Evolutionary conservation across 1,140 invertebrate genomes (phyloP), one percentile per base, ranked within the genome.

Genomic region (Drosophila kurseongensis): DNA sequence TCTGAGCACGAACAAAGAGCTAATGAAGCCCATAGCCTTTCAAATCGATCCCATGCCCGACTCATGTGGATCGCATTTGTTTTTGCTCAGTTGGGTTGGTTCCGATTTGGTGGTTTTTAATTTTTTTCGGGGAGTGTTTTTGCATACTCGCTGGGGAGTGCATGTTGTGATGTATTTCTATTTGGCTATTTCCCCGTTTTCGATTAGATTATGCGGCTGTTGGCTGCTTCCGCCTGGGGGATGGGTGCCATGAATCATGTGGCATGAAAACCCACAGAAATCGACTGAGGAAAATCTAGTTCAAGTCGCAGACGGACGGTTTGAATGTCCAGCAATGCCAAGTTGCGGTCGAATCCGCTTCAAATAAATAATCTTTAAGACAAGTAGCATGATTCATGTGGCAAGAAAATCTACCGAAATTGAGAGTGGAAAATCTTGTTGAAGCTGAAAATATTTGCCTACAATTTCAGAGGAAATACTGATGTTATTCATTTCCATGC

Each of bases 51-150:
- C 38, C 48, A 27, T 16, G 40, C 8, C 40, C 40, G 27, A 40
- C 41, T 12, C 51, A 69, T 57, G 41, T 71, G 52, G 36, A 42
- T 71, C 36, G 68, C 18, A 58, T 71, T 71, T 48, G 68, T 50
- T 36, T 71, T 48, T 9, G 51, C 35, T 23, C 23, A 71, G 42
- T 18, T 71, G 65, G 65, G 5, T 71, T 50, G 67, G 67, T 71
- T 71, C 65, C 67, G 67, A 71, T 69, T 68, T 63, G 38, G 9
- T 51, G 63, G 63, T 36, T 67, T 51, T 38, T 29, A 41, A 41
- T 48, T 61, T 29, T 18, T 65, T 66, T 72, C 38, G 36, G 68
- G 68, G 68, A 71, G 68, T 72, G 68, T 72, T 72, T 63, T 72
- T 72, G 68, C 68, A 71, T 71, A 71, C 61, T 10, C 27, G 36